phyloP scores from a whole-genome alignment of 1,140 invertebrate genomes.

The Drosophila ohnishii region DNA sequence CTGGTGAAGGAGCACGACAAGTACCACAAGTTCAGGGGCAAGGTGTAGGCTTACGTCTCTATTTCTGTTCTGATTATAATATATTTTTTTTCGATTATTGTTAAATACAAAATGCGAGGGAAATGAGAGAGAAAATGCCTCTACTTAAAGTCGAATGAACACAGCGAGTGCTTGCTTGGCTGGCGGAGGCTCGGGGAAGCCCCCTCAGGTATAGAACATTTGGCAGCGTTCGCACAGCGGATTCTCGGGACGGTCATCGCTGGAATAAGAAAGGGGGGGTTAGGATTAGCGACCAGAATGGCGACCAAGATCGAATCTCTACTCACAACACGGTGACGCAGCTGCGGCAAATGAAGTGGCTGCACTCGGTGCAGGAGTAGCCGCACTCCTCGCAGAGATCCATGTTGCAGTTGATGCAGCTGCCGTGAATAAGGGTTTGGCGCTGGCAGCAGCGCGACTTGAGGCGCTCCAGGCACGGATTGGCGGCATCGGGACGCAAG shows the following conservation, averaged over 20 bases:
- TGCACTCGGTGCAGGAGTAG: constrained; percentile 69
- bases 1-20: constrained; percentile 78
- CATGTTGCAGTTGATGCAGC: constrained; percentile 61
- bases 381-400: constrained; percentile 74
- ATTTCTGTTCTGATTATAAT: background rate
- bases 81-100: background rate
- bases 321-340: constrained; percentile 78
- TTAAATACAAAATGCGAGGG: background rate
- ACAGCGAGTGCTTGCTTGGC: background rate
- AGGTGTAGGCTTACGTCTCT: constrained; percentile 57
- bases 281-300: background rate
- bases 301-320: too few species aligned
- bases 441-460: constrained; percentile 61
- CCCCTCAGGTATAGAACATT: constrained; percentile 46
- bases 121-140: too few species aligned
- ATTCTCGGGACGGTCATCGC: constrained; percentile 43
- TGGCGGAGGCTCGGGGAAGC: background rate
- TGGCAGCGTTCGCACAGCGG: constrained; percentile 64
- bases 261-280: background rate
- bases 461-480: constrained; percentile 40
- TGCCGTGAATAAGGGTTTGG: constrained; percentile 49
- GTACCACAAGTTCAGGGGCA: constrained; percentile 80
- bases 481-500: constrained; percentile 39
- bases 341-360: constrained; percentile 60
- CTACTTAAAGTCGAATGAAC: constrained; percentile 15